Conservation (phyloP, 2,797 vertebrate genomes). For the Calcarius lapponicus region DNA sequence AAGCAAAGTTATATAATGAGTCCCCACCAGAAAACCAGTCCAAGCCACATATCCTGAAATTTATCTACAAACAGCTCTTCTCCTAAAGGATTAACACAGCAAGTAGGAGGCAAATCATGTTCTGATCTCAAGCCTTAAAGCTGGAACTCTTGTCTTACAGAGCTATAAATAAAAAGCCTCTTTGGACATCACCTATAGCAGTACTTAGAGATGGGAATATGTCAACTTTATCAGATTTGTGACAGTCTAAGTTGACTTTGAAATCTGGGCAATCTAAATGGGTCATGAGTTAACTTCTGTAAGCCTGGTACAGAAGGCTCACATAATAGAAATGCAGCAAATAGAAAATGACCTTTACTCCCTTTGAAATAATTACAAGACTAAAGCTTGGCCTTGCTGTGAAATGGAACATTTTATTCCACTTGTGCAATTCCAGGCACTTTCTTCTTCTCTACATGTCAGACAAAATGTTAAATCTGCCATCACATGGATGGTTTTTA, state of each 20-base stretch:
- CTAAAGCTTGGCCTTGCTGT: slow-evolving; percentile 45
- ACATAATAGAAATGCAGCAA: slow-evolving; percentile 48
- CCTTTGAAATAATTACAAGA: slow-evolving; percentile 72
- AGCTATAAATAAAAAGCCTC: slow-evolving; percentile 24
- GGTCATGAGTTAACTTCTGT: slow-evolving; percentile 17
- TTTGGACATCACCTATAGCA: not conserved
- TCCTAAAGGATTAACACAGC: not conserved
- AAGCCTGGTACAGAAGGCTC: not conserved
- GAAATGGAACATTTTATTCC: slow-evolving; percentile 73
- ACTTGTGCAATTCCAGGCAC: slow-evolving; percentile 33
- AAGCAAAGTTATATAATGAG: not conserved
- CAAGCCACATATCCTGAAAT: not conserved
- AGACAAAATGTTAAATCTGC: slow-evolving; percentile 66
- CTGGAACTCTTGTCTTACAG: not conserved
- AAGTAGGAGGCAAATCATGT: not conserved
- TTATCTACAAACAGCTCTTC: not conserved
- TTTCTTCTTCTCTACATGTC: slow-evolving; percentile 62
- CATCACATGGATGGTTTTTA: slow-evolving; percentile 45
- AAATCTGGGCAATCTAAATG: slow-evolving; percentile 51
- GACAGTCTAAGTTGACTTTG: not conserved
- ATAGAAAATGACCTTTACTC: slow-evolving; percentile 71
- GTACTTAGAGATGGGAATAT: not conserved
- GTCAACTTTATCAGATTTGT: slow-evolving; percentile 31
- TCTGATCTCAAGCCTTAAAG: not conserved
- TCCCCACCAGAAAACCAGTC: not conserved